Base-by-base conservation (phyloP, 2,888 invertebrate species). In the Drosophila antonietae region DNA sequence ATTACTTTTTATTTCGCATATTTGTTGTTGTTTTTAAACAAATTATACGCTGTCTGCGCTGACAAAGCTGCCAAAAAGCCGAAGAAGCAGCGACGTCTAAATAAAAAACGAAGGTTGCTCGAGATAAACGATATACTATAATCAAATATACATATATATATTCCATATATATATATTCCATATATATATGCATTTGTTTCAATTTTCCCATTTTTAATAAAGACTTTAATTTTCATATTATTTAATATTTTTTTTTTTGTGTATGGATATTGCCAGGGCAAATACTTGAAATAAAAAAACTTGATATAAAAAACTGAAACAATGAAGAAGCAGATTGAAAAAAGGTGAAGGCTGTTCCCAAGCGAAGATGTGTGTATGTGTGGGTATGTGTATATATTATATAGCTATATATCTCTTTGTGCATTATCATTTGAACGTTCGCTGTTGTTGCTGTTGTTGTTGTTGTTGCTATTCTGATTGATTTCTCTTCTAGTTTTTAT, bases 1-100 rank as follows among this genome's bases (percentile, higher is more conserved):
- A 3, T 18, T 47, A 18, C 12, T 18, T 14, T 47, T 23, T 12
- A n/a, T 55, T 80, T 56, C 52, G 41, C 28, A 52, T 15, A 52
- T 55, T 28, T 28, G 39, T 28, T 39, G 31, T 46, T 62, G 18
- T 59, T 58, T 58, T 76, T 66, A 49, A 61, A 68, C 70, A 80
- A 76, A 80, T 80, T 57, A 66, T 66, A 41, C 60, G 60, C 58
- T 68, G 75, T 64, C 49, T 20, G 41, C 64, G 52, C 43, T 56
- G 71, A 70, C 73, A 66, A 53, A 57, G 68, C 55, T 75, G 80
- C 75, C 78, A 78, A 68, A 58, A 70, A 68, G 39, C 52, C 51
- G 49, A 49, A 59, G 39, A 20, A 47, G 20, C 33, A 65, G 57
- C 68, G 46, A 28, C 12, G 53, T 44, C 53, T 47, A 70, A 62